These are phyloP conservation scores for Corythornis madagascariensis DNA, from an alignment of 2,113 vertebrate genomes.

Conservation along the genomic window DNA sequence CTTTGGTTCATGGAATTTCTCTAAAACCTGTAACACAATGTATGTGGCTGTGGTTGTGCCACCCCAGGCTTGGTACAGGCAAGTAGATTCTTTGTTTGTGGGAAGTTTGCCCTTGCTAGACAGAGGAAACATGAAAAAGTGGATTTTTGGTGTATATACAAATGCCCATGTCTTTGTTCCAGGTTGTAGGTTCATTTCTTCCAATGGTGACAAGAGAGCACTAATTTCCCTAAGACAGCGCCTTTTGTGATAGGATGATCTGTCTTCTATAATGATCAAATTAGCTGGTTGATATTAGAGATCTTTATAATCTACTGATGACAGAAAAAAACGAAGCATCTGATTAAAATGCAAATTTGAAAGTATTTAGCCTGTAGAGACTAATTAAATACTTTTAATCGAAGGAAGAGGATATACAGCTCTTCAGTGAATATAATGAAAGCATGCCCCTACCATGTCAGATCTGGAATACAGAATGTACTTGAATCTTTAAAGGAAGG, in stretches of 20 bases:
- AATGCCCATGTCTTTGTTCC: neutral
- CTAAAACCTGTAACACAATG: neutral
- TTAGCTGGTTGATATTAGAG: neutral
- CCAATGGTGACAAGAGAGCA: neutral
- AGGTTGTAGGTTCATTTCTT: neutral
- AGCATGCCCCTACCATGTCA: neutral
- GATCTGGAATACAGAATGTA: neutral
- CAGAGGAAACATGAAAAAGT: neutral
- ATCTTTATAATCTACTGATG: neutral
- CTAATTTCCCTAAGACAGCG: neutral
- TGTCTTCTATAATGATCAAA: neutral
- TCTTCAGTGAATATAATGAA: neutral
- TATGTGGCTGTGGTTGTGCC: neutral
- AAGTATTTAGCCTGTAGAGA: neutral
- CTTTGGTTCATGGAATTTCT: neutral
- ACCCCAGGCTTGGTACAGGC: neutral
- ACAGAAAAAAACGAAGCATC: neutral
- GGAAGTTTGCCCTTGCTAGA: neutral
- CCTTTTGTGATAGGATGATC: neutral
- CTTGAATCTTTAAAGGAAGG: neutral
- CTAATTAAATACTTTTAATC: slow-evolving; percentile 9
- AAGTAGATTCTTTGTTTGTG: neutral
- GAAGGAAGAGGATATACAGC: neutral
- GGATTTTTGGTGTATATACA: neutral
- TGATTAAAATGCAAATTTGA: slow-evolving; percentile 27